Conservation (phyloP, 1,140 invertebrate genomes). For the Eupristina koningsbergeri region DNA sequence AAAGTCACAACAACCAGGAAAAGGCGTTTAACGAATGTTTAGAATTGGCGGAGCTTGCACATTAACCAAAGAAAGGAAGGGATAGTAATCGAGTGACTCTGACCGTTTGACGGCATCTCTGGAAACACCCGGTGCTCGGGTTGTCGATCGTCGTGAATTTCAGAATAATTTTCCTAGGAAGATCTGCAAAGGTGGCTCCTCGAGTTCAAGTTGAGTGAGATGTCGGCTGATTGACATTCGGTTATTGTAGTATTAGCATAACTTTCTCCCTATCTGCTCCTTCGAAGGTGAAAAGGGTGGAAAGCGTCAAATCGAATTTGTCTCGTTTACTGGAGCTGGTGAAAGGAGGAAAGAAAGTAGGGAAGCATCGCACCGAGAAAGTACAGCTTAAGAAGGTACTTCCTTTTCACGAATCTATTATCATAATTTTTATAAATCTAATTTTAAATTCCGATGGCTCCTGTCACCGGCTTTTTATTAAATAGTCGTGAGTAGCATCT, state of each 20-base stretch:
- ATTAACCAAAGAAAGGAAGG: too few species aligned
- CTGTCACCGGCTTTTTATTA: not conserved
- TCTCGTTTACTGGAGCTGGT: constrained; percentile 65
- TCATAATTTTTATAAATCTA: constrained; percentile 74
- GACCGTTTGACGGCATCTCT: too few species aligned
- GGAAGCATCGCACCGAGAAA: too few species aligned
- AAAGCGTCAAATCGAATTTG: constrained; percentile 73
- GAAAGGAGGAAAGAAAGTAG: not conserved
- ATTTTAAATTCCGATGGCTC: constrained; percentile 70
- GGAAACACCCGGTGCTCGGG: not conserved
- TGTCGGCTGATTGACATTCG: constrained; percentile 68
- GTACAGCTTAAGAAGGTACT: not conserved
- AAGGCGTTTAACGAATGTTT: too few species aligned
- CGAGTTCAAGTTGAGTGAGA: constrained; percentile 6
- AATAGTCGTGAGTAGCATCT: not conserved
- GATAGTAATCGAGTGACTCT: not conserved
- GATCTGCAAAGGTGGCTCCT: not conserved
- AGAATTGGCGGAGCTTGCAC: too few species aligned
- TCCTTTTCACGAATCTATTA: constrained; percentile 68
- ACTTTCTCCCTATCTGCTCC: constrained; percentile 55
- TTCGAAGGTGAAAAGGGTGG: constrained; percentile 49
- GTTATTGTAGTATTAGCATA: constrained; percentile 72
- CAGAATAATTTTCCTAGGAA: not conserved
- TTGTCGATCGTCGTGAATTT: too few species aligned
- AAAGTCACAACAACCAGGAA: too few species aligned